These are phyloP conservation scores for Frankliniella fusca DNA, from an alignment of 2,888 invertebrate species.

Conservation along the genomic window DNA sequence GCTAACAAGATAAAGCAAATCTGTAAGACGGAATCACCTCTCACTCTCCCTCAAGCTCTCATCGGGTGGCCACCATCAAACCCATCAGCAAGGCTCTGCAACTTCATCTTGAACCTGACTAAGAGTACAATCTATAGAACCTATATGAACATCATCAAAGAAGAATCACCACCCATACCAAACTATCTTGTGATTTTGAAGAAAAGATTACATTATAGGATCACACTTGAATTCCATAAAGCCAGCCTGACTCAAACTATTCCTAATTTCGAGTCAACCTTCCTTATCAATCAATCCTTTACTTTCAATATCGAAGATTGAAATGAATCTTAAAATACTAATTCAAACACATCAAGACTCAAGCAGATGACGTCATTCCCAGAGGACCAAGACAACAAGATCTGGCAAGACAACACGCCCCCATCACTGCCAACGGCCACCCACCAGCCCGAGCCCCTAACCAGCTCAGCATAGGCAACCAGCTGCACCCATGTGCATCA, in stretches of 20 bases:
- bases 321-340: not conserved
- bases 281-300: not conserved
- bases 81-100: not conserved
- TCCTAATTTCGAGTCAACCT: no score
- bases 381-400: no score
- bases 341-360: not conserved
- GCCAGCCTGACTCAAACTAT: no score
- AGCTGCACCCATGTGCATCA: no score
- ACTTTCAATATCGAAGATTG: not conserved
- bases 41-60: not conserved
- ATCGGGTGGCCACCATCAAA: not conserved
- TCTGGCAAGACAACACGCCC: no score
- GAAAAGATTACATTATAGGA: no score
- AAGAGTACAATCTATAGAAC: not conserved
- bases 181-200: not conserved
- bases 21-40: not conserved
- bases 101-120: not conserved
- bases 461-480: no score
- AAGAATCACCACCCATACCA: not conserved
- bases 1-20: not conserved
- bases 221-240: no score
- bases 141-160: not conserved
- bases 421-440: no score
- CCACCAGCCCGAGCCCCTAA: no score
- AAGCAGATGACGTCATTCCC: not conserved